Base-by-base conservation (phyloP, 2,888 invertebrate genomes). In the Tetrapedia diversipes region DNA sequence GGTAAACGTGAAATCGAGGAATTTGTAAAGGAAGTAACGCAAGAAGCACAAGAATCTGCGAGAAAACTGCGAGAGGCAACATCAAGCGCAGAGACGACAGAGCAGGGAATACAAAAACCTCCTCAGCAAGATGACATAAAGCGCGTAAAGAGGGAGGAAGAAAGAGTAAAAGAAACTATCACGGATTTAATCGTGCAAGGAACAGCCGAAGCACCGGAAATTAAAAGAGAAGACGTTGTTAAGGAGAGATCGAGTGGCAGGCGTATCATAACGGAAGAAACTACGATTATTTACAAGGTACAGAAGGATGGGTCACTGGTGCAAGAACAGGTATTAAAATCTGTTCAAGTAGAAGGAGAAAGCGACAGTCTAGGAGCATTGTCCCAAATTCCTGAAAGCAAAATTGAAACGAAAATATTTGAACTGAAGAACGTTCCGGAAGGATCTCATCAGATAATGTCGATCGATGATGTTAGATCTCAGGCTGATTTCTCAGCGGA, bases 241-340 rank as follows among this genome's bases (percentile, higher is more conserved):
- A 72, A 45, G 7, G 77, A 63, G 8, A 67, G 16, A 1, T 43
- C 57, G 2, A 49, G 34, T 0, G 77, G 80, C 14, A 77, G 59
- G 16, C 70, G 47, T 0, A 70, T 83, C 1, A 80, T 80, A 43
- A 82, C 80, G 0, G 82, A 82, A 16, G 83, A 82, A 27, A 82
- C 82, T 11, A 82, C 83, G 1, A 83, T 82, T 0, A 76, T 83
- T 19, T 82, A 83, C 19, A 82, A 83, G 16, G 78, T 82, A 0
- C 83, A 78, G 29, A 68, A 82, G 7, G 83, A 82, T 11, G 83
- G 82, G 0, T 65, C 75, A 14, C n/a, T 83, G 43, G 71, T 83
- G 1, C 78, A 82, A 27, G 80, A 82, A 32, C 67, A 73, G 22
- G 70, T 82, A 0, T 29, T 61, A 0, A 82, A 83, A 19, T 80